Evolutionary conservation across 2,888 invertebrate genomes (phyloP).

Genomic region (Caradrina clavipalpis): DNA sequence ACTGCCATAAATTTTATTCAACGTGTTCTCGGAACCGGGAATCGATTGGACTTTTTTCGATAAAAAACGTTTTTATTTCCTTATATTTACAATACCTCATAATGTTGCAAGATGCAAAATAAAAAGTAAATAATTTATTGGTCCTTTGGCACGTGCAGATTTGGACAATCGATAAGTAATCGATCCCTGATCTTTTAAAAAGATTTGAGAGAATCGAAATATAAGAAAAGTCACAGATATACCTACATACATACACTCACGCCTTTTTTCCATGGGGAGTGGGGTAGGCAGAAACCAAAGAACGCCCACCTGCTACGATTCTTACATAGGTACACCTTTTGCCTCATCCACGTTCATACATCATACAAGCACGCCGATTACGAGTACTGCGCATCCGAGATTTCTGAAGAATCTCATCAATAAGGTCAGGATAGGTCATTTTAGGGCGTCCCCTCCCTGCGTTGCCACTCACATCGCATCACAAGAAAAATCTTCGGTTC

Average conservation of each 20-base stretch:
- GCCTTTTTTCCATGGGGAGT: too few species aligned
- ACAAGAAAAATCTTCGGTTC: not conserved
- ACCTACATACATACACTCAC: too few species aligned
- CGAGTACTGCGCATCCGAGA: too few species aligned
- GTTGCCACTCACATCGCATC: too few species aligned
- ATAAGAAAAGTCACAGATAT: conserved; percentile 3
- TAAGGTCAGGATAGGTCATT: too few species aligned
- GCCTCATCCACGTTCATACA: too few species aligned
- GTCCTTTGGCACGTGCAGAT: conserved; percentile 41
- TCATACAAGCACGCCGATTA: too few species aligned
- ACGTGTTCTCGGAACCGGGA: conserved; percentile 48
- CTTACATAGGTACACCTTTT: too few species aligned
- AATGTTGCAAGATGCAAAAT: conserved; percentile 38
- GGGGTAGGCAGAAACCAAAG: too few species aligned
- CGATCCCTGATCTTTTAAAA: conserved; percentile 27
- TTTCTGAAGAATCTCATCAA: too few species aligned
- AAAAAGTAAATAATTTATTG: conserved; percentile 45
- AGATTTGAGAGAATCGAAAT: conserved; percentile 28
- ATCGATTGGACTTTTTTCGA: conserved; percentile 40
- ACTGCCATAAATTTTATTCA: conserved; percentile 39
- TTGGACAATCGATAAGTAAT: conserved; percentile 43
- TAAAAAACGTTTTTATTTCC: conserved; percentile 43
- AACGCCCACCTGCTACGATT: too few species aligned
- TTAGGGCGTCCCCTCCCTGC: too few species aligned
- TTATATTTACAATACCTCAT: conserved; percentile 47